Evolutionary conservation across 2,113 vertebrate species (phyloP), one percentile per base, ranked within the genome.

Genomic region (Pteropus alecto): DNA sequence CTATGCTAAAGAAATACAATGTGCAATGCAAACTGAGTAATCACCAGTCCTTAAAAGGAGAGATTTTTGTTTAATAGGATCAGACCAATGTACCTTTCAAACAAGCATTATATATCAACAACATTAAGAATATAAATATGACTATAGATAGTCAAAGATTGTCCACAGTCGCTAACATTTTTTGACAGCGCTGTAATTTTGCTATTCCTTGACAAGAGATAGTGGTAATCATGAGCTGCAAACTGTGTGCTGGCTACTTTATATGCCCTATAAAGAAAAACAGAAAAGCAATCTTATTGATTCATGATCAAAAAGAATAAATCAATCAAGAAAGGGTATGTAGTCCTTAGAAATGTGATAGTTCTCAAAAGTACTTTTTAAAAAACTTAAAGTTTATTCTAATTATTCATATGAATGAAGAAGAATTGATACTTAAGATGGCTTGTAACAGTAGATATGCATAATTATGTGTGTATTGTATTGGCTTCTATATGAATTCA

Each of bases 391-490:
- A 85, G 30, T 18, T 67, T 87, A 63, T 73, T 94, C 93, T 88
- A 92, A 87, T 95, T 94, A 96, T 90, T 96, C 51, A 96, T 91
- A 35, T 82, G 43, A 92, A 89, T 84, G 33, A 85, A 92, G 67
- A 93, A 90, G n/a, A 93, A 83, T 93, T 65, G 90, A 85, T 60
- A 85, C n/a, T 46, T 93, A 77, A 88, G 60, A 77, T 94, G 70
- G 87, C 79, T 93, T 46, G 24, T 82, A 95, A 93, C 90, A 78
- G 43, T 73, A 86, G 41, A 93, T 51, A 83, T 54, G 3, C 16
- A 83, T 68, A 68, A 91, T 93, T 93, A 82, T 19, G 5, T 65
- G 24, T 95, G 51, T 92, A 28, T 30, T 38, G 7, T 56, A 46
- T 51, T 90, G 58, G 74, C 60, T 89, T 94, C 33, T 70, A 76